A percentile compares a stretch with the other conserved stretches of the same genome.
phyloP scores from a whole-genome alignment of 2,113 vertebrate genomes.

The Ctenodactylus gundi region DNA sequence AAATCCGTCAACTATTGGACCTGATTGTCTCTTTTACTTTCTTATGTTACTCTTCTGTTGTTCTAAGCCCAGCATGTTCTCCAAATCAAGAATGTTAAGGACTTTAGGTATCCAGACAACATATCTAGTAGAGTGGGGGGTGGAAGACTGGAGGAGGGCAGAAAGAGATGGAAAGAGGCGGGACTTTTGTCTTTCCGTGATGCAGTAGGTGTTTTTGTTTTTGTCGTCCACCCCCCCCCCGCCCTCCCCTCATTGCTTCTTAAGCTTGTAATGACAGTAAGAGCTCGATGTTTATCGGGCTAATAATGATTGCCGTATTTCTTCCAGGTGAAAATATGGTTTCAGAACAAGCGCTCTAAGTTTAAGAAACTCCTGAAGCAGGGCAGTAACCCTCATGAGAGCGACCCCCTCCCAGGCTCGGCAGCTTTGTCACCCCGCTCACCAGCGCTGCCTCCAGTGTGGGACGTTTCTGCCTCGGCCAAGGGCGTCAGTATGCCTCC shows the following conservation, averaged over 20 bases:
- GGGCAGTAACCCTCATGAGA: conserved; percentile 96
- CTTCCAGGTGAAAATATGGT: conserved; percentile 99
- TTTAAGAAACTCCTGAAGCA: conserved; percentile 99
- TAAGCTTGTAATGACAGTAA: not conserved
- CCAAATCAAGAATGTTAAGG: not conserved
- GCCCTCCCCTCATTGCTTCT: not conserved
- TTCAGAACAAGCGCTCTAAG: conserved; percentile 99
- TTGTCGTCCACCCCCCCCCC: not conserved
- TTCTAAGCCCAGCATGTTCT: conserved; percentile 3
- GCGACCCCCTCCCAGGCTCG: conserved; percentile 93
- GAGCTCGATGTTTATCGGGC: not conserved
- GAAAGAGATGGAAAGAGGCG: not conserved
- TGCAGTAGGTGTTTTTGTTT: not conserved
- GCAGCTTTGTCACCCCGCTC: conserved; percentile 96
- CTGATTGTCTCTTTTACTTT: not conserved
- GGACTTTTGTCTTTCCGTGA: not conserved
- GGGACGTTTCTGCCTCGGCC: conserved; percentile 97
- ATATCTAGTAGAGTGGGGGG: not conserved
- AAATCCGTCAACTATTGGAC: conserved; percentile 18
- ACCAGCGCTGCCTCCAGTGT: conserved; percentile 96
- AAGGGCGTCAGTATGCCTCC: conserved; percentile 99
- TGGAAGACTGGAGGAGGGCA: not conserved
- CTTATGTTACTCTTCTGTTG: not conserved
- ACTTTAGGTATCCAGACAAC: not conserved
- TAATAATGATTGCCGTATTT: conserved; percentile 66